Percentiles rank a stretch among this genome's conserved stretches.
These are phyloP conservation scores for Elachura formosa DNA, from an alignment of 2,113 vertebrate species.

Conservation along the genomic window DNA sequence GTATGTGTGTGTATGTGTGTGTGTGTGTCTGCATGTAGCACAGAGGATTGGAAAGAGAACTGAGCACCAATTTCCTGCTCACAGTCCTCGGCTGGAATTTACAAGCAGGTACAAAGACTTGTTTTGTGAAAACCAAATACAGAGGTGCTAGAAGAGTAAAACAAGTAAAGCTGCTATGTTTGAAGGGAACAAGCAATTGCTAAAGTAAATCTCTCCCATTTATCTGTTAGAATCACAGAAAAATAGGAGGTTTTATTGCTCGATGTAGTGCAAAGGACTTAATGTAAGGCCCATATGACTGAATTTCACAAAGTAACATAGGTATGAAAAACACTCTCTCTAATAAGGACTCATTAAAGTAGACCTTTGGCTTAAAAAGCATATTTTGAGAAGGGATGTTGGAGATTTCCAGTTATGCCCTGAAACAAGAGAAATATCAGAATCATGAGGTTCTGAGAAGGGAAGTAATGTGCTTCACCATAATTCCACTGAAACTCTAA, in stretches of 20 bases:
- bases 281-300: not conserved
- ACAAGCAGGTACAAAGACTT: not conserved
- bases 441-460: not conserved
- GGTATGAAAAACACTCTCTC: not conserved
- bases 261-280: not conserved
- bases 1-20: not conserved
- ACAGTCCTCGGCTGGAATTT: not conserved
- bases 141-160: not conserved
- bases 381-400: not conserved
- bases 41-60: not conserved
- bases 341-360: not conserved
- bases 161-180: not conserved
- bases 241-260: not conserved
- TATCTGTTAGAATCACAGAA: not conserved
- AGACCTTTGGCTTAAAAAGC: not conserved
- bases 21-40: not conserved
- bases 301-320: not conserved
- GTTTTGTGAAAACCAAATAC: not conserved
- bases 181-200: not conserved
- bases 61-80: not conserved
- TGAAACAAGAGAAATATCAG: not conserved
- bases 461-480: not conserved
- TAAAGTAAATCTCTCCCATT: not conserved
- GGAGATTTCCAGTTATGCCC: not conserved
- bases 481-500: not conserved